Evolutionary conservation across 1,140 invertebrate genomes (phyloP).

Genomic region (Pogonus chalceus): DNA sequence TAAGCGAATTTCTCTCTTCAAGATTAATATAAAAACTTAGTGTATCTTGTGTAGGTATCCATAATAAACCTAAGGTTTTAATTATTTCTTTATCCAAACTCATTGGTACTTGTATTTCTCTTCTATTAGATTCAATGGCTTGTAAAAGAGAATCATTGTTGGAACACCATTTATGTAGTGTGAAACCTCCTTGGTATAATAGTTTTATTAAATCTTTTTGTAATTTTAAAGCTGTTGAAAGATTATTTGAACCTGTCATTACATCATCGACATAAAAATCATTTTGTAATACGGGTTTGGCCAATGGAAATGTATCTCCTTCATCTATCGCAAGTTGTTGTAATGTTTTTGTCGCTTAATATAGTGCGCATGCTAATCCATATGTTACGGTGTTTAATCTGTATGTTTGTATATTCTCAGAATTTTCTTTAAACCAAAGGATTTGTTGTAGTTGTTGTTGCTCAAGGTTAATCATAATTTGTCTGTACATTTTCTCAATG

Average conservation of each 20-base stretch:
- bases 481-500: slow-evolving; percentile 21
- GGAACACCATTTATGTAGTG: not conserved
- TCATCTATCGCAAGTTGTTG: slow-evolving; percentile 8
- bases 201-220: not conserved
- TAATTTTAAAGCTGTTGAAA: slow-evolving; percentile 8
- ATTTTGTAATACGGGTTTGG: slow-evolving; percentile 17
- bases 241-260: slow-evolving; percentile 24
- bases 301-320: slow-evolving; percentile 20
- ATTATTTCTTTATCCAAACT: slow-evolving; percentile 4
- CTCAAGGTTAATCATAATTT: slow-evolving; percentile 4
- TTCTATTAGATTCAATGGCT: not conserved
- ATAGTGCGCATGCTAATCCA: slow-evolving; percentile 22
- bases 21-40: not conserved
- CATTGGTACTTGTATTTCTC: not conserved
- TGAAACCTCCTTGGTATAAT: not conserved
- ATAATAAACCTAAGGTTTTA: slow-evolving; percentile 9
- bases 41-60: not conserved
- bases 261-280: slow-evolving; percentile 39
- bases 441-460: slow-evolving; percentile 33
- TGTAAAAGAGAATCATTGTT: no score
- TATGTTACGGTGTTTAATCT: slow-evolving; percentile 26
- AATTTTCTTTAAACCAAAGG: slow-evolving; percentile 26
- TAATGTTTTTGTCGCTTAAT: slow-evolving; percentile 21
- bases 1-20: not conserved
- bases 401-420: slow-evolving; percentile 9